Evolutionary conservation across 2,888 invertebrate species (phyloP).

Genomic region (Bibio marci): DNA sequence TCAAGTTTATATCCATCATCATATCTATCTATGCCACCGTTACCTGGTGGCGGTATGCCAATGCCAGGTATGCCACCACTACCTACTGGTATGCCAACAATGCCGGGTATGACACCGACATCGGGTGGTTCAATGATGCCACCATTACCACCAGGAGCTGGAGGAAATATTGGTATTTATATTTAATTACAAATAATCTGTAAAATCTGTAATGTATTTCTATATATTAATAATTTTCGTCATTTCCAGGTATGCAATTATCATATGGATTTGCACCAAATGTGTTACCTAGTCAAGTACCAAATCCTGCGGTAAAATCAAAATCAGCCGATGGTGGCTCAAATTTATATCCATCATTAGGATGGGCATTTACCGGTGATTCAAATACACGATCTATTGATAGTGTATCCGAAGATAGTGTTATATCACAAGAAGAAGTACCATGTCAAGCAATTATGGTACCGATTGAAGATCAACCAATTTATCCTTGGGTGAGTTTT

Average conservation of each 20-base stretch:
- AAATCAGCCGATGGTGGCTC: too few species aligned
- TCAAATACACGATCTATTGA: background rate
- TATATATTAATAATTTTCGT: too few species aligned
- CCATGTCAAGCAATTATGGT: background rate
- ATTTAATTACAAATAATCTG: too few species aligned
- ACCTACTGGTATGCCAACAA: background rate
- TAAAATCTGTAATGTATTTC: too few species aligned
- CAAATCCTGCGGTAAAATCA: background rate
- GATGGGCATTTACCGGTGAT: background rate
- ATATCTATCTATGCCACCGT: background rate
- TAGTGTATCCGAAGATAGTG: background rate
- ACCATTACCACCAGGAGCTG: background rate
- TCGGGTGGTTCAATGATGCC: background rate
- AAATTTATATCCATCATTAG: background rate
- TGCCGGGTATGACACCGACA: background rate
- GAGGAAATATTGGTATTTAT: background rate
- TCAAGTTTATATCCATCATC: conserved; percentile 20
- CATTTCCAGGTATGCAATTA: background rate
- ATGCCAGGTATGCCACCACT: background rate
- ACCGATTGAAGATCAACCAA: background rate
- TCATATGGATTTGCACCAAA: conserved; percentile 4
- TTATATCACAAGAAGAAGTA: background rate
- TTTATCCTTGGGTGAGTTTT: background rate
- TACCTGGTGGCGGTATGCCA: background rate
- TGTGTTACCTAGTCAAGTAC: background rate